Evolutionary conservation across 1,140 invertebrate species (phyloP).

Genomic region (Eubasilissa regina): DNA sequence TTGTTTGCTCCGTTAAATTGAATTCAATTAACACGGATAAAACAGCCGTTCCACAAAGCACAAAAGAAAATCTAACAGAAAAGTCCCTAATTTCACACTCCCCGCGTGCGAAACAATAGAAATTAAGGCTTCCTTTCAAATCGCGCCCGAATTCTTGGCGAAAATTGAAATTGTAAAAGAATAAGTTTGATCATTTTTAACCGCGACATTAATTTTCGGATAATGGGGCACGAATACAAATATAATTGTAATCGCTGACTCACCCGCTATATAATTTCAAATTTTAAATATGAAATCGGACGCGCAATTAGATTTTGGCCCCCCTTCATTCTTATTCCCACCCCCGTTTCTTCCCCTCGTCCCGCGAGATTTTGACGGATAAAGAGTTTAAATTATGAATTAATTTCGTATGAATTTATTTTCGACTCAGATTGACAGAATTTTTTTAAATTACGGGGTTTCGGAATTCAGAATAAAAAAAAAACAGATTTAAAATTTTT

Average conservation of each 20-base stretch:
- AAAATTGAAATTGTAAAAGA: constrained; percentile 38
- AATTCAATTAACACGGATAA: constrained; percentile 27
- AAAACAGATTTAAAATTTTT: too few relatives aligned
- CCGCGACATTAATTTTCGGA: constrained; percentile 26
- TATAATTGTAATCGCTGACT: constrained; percentile 54
- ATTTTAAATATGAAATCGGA: constrained; percentile 58
- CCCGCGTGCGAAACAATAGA: constrained; percentile 26
- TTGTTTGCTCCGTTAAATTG: constrained; percentile 33
- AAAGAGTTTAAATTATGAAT: constrained; percentile 40
- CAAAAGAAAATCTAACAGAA: constrained; percentile 32
- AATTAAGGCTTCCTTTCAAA: constrained; percentile 24
- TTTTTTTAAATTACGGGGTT: too few relatives aligned
- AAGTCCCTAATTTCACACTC: constrained; percentile 28
- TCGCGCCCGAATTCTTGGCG: constrained; percentile 3
- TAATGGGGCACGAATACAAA: constrained; percentile 17
- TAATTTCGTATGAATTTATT: neutral
- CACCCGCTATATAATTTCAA: constrained; percentile 59
- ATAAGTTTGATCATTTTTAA: constrained; percentile 35
- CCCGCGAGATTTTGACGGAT: neutral
- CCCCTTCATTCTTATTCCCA: neutral
- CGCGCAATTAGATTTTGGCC: constrained; percentile 51
- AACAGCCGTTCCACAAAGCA: constrained; percentile 7
- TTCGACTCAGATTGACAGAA: too few relatives aligned
- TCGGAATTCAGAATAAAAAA: too few relatives aligned
- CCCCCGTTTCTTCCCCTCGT: neutral